These are phyloP conservation scores for Camponotus floridanus DNA, from an alignment of 1,140 invertebrate genomes.

Conservation along the genomic window DNA sequence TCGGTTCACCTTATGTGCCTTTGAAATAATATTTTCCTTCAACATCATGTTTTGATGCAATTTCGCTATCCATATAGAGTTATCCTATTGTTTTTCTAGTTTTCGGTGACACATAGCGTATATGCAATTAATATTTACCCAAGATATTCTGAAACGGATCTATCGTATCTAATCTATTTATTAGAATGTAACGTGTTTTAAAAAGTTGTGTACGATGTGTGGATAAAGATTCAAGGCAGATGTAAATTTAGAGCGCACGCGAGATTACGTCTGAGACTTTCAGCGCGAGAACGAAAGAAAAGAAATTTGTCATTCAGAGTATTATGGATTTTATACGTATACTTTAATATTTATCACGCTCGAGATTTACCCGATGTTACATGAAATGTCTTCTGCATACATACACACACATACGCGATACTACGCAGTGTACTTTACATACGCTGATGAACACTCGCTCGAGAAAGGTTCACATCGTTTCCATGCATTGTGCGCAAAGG, in stretches of 20 bases:
- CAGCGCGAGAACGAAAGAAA: neutral
- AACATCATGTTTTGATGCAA: conserved; percentile 39
- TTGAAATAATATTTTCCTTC: conserved; percentile 63
- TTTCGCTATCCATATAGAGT: conserved; percentile 29
- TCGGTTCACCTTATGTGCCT: conserved; percentile 59
- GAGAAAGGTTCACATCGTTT: conserved; percentile 71
- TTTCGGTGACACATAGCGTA: neutral
- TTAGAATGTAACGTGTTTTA: neutral
- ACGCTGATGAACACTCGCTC: conserved; percentile 55
- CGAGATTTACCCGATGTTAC: conserved; percentile 56
- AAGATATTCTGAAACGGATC: neutral
- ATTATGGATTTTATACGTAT: conserved; percentile 21
- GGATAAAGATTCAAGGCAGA: neutral
- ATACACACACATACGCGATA: neutral
- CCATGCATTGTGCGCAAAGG: conserved; percentile 70
- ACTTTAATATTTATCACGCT: neutral
- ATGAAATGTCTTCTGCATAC: conserved; percentile 30
- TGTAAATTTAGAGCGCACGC: neutral
- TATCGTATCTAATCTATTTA: neutral
- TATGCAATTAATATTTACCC: conserved; percentile 15
- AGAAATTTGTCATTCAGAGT: neutral
- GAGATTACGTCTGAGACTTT: neutral
- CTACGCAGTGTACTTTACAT: conserved; percentile 31
- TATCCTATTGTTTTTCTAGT: neutral
- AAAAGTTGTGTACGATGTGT: neutral